Percentiles rank a stretch among this genome's conserved stretches.
These are phyloP conservation scores for Chesias legatella DNA, from an alignment of 2,888 invertebrate genomes.

Conservation along the genomic window DNA sequence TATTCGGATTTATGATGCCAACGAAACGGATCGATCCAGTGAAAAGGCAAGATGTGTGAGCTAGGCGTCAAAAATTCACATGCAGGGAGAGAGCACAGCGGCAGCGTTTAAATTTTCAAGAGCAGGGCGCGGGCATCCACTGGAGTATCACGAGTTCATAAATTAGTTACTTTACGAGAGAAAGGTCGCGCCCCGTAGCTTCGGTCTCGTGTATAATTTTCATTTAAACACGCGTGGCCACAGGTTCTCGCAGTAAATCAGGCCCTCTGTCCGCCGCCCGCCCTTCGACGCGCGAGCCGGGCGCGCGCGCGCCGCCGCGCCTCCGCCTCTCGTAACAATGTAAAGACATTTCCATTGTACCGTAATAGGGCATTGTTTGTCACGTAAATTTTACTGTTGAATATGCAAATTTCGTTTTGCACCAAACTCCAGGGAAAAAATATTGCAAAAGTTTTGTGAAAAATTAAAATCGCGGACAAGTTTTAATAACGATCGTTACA, in stretches of 20 bases:
- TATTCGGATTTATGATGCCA: conserved; percentile 17
- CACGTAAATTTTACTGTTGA: conserved; percentile 75
- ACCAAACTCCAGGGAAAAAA: conserved; percentile 65
- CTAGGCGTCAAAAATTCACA: conserved; percentile 55
- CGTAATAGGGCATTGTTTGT: conserved; percentile 76
- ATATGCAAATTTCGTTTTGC: conserved; percentile 73
- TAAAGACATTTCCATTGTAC: conserved; percentile 76
- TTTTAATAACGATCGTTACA: conserved; percentile 38
- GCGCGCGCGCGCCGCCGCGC: conserved; percentile 33
- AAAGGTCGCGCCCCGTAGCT: conserved; percentile 62
- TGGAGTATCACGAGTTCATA: conserved; percentile 69
- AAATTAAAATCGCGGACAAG: conserved; percentile 68
- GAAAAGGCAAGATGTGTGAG: conserved; percentile 52
- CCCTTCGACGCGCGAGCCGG: conserved; percentile 48
- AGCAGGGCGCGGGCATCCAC: conserved; percentile 57
- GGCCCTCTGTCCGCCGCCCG: conserved; percentile 45
- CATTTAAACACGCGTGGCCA: conserved; percentile 70
- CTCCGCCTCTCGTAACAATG: conserved; percentile 57
- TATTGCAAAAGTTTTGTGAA: conserved; percentile 73
- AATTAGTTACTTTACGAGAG: conserved; percentile 74
- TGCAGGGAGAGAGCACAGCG: conserved; percentile 45
- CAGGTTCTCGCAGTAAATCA: conserved; percentile 72
- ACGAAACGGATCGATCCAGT: conserved; percentile 36
- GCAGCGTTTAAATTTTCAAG: conserved; percentile 70
- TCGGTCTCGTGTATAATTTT: conserved; percentile 69